Evolutionary conservation across 2,888 invertebrate species (phyloP), one percentile per base, ranked within the genome.

Genomic region (Graphium colonna): DNA sequence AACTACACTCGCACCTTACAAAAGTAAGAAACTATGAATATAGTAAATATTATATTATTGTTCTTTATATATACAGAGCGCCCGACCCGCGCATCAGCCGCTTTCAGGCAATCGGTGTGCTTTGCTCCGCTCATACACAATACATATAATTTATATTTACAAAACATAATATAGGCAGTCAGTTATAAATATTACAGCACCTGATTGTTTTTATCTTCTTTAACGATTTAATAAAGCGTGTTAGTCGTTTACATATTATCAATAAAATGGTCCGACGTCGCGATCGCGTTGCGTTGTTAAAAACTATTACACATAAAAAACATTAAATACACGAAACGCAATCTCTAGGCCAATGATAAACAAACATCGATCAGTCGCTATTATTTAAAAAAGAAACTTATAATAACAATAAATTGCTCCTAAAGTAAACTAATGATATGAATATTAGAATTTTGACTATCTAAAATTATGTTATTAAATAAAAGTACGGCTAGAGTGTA

Each of bases 351-450:
- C 78, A 76, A 73, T 71, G 73, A 21, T 21, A 21, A 77, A 78
- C 73, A 67, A 76, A 78, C 71, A 71, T 36, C 64, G 62, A 64
- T 79, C 79, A 80, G 77, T 79, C 68, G 69, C 69, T 72, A 36
- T 1, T 9, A 5, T 36, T 36, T 36, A 64, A 55, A 67, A 65
- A 68, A 75, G 76, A 73, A 81, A 79, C 75, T 77, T 75, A 78
- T 73, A 77, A 73, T 72, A 67, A 36, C 36, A 36, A 36, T 36
- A 79, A 82, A 79, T 77, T 75, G 75, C 73, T 70, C 74, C 86
- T 88, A 87, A 87, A 86, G 81, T 88, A 87, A 87, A 71, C 88
- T 89, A 89, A 87, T 89, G 88, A 89, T 89, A 89, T 89, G 88
- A 83, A 87, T 77, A 81, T 77, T 81, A 82, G 60, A 88, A 88